Evolutionary conservation across 1,140 invertebrate species (phyloP), one percentile per base, ranked within the genome.

Genomic region (Anoplophora glabripennis): DNA sequence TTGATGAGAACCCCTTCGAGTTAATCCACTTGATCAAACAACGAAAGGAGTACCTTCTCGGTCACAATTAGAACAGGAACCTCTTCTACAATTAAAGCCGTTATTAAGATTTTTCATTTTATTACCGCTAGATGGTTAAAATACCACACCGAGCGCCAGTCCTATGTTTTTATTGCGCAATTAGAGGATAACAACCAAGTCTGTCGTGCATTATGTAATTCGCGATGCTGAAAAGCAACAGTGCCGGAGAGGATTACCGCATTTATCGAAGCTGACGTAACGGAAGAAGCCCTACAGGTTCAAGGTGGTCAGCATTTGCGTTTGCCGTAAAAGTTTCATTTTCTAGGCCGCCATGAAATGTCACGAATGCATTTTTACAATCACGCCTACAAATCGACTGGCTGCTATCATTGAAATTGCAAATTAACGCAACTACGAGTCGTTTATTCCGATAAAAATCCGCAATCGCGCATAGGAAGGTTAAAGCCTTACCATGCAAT

Each of bases 271-370:
- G 14, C 53, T 63, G 57, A 63, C 58, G 57, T 54, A 63, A 67
- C 48, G 51, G 53, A 55, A 59, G 64, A 65, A 64, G 59, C 61
- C 57, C 58, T 61, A 66, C 45, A 53, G 62, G 68, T 66, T 70
- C 66, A 70, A 70, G 68, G 68, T 49, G 42, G 53, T 37, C 57
- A 35, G 44, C 54, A 53, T 59, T 53, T 57, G 33, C 17, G n/a
- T 47, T 53, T 54, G 28, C 28, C 53, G 61, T 64, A 63, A 65
- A 59, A 57, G 51, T 66, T 60, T 55, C 28, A 57, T 54, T 63
- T 59, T 60, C 56, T 66, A 60, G 58, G 61, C 45, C 63, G 53
- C 49, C 44, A 54, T 45, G 18, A 60, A 66, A 61, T 66, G 53
- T 58, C 63, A 60, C 46, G 59, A 58, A 59, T 67, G 63, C 63